Evolutionary conservation across 2,888 invertebrate species (phyloP).

Genomic region (Kuschelorhynchus macadamiae): DNA sequence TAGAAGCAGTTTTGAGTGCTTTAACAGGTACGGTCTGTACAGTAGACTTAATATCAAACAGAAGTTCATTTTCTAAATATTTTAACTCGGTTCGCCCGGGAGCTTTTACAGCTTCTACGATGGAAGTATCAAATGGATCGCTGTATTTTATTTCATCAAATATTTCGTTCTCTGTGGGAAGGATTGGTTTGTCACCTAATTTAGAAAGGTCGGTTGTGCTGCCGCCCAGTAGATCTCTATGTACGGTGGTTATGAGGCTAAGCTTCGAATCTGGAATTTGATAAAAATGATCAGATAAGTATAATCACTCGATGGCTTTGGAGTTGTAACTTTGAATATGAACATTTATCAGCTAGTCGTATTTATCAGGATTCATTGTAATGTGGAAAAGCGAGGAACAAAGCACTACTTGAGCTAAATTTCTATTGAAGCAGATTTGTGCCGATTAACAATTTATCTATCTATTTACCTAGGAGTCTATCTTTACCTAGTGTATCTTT

Average conservation of each 20-base stretch:
- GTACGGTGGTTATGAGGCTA: constrained; percentile 67
- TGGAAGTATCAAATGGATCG: constrained; percentile 91
- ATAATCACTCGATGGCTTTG: background rate
- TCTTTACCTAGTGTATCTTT: constrained; percentile 70
- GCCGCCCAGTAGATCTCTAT: constrained; percentile 81
- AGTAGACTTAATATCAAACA: constrained; percentile 71
- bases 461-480: constrained; percentile 59
- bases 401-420: too few species aligned
- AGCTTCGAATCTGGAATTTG: constrained; percentile 68
- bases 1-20: constrained; percentile 53
- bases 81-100: constrained; percentile 86
- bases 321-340: too few species aligned
- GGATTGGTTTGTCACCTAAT: constrained; percentile 78
- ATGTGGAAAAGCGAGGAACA: too few species aligned
- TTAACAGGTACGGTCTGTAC: background rate
- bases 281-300: constrained; percentile 9
- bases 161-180: constrained; percentile 72
- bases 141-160: constrained; percentile 74
- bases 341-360: too few species aligned
- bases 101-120: constrained; percentile 78
- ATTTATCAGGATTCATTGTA: too few species aligned
- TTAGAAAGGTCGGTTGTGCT: constrained; percentile 83
- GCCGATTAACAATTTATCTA: too few species aligned
- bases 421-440: too few species aligned
- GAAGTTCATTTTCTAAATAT: constrained; percentile 82